Conservation (phyloP, 2,797 vertebrate species). For the Leucoraja ocellata region DNA sequence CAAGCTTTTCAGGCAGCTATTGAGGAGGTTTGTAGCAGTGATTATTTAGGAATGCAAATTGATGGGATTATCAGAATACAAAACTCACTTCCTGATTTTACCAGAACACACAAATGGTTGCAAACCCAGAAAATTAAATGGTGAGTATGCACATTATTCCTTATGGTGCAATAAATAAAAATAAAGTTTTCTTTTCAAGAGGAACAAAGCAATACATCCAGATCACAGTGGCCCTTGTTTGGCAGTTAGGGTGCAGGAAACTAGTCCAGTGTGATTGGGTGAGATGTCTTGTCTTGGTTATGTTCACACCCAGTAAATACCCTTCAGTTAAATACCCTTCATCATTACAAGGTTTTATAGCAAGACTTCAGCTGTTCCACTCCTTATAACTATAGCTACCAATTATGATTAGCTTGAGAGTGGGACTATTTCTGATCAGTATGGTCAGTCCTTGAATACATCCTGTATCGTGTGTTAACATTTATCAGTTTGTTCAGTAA, state of each 20-base stretch:
- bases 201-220: neutral
- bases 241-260: neutral
- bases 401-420: neutral
- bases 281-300: neutral
- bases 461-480: neutral
- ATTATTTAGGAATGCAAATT: neutral
- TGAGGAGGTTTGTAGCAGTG: neutral
- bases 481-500: neutral
- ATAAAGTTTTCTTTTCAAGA: neutral
- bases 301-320: neutral
- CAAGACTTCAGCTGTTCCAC: neutral
- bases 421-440: neutral
- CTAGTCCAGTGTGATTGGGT: neutral
- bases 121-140: neutral
- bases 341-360: neutral
- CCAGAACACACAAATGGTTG: neutral
- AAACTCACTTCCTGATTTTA: neutral
- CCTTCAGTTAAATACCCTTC: neutral
- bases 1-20: conserved; percentile 16
- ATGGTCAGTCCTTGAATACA: neutral
- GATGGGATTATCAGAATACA: neutral
- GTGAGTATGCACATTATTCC: neutral
- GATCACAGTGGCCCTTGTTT: neutral
- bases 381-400: neutral
- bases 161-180: neutral